phyloP scores from a whole-genome alignment of 1,140 invertebrate genomes.

The Drosophila lacteicornis region DNA sequence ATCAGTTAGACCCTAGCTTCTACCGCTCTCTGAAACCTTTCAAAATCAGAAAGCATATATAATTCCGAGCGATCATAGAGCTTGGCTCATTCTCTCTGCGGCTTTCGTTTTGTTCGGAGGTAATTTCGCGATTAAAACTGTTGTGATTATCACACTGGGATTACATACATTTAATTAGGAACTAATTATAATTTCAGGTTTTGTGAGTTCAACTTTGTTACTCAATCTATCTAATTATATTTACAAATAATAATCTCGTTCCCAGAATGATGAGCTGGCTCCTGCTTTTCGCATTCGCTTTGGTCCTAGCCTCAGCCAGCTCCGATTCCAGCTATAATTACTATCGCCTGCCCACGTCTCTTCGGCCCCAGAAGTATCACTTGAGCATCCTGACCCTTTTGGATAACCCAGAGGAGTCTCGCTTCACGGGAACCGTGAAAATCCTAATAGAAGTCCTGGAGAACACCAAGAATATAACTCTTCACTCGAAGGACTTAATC shows the following conservation, averaged over 20 bases:
- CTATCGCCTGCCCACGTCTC: conserved; percentile 88
- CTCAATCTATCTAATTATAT: background rate
- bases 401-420: conserved; percentile 86
- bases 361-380: conserved; percentile 89
- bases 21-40: background rate
- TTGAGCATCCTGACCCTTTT: conserved; percentile 87
- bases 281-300: conserved; percentile 36
- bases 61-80: background rate
- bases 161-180: background rate
- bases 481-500: conserved; percentile 88
- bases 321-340: conserved; percentile 47
- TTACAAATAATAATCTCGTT: background rate
- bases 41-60: background rate
- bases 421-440: conserved; percentile 87
- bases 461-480: conserved; percentile 23
- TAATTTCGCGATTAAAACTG: background rate
- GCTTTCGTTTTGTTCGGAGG: conserved; percentile 1
- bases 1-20: background rate
- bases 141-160: conserved; percentile 62
- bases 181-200: background rate
- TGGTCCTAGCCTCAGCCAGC: conserved; percentile 21
- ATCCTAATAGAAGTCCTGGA: conserved; percentile 87
- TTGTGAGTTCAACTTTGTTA: too few relatives aligned
- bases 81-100: conserved; percentile 1
- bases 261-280: conserved; percentile 58